Conservation (phyloP, 1,140 invertebrate species). For the Brachionus rubens region DNA sequence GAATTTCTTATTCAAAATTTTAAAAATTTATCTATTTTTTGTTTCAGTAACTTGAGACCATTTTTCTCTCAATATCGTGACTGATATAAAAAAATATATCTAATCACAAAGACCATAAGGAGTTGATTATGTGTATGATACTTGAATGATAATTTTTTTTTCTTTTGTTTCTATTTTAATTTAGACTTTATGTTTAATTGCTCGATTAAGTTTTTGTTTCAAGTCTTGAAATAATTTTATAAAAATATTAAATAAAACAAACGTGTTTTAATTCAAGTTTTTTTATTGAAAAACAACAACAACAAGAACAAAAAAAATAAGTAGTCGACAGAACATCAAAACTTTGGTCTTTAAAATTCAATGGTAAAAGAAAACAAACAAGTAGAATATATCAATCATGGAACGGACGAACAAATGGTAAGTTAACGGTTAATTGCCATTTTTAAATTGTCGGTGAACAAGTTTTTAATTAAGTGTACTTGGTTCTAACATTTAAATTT, state of each 20-base stretch:
- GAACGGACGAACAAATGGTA: slow-evolving; percentile 47
- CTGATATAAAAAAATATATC: slow-evolving; percentile 31
- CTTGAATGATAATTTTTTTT: neutral
- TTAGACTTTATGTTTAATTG: slow-evolving; percentile 32
- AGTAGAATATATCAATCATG: slow-evolving; percentile 46
- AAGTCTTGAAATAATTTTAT: slow-evolving; percentile 10
- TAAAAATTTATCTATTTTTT: slow-evolving; percentile 16
- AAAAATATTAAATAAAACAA: too few species aligned
- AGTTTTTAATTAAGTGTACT: neutral
- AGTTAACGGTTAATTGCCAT: neutral
- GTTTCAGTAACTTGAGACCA: slow-evolving; percentile 28
- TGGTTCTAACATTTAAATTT: too few species aligned
- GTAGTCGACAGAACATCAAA: slow-evolving; percentile 6
- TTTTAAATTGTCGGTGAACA: neutral
- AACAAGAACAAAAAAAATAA: neutral
- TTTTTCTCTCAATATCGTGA: neutral
- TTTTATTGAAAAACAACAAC: neutral
- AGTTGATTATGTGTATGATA: slow-evolving; percentile 3
- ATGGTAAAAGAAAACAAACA: slow-evolving; percentile 44
- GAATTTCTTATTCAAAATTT: slow-evolving; percentile 24
- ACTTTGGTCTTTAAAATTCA: slow-evolving; percentile 8
- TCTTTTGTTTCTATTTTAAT: neutral
- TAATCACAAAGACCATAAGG: slow-evolving; percentile 13
- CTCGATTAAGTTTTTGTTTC: slow-evolving; percentile 26
- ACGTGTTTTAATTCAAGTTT: too few species aligned